Base-by-base conservation (phyloP, 2,113 vertebrate species). In the Phalacrocorax aristotelis region DNA sequence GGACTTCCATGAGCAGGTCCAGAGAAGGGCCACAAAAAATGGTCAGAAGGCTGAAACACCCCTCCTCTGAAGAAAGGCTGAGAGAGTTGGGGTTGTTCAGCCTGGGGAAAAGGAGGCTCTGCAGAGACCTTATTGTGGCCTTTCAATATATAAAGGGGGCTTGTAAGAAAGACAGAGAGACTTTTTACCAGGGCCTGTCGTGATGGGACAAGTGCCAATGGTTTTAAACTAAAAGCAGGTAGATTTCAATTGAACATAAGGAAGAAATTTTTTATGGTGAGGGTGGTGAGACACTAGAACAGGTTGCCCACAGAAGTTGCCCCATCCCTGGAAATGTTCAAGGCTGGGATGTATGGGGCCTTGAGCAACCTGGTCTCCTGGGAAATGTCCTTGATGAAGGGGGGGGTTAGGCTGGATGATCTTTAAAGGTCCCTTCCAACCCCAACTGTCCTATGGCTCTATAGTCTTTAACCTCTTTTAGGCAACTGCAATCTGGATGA, bases 401-500 rank as follows among this genome's bases (percentile, higher is more conserved):
- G 20, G 13, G 12, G 5, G 2, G 6, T 11, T 49, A 18, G 36
- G 44, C 15, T 23, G 36, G 21, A 20, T 32, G 7, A 13, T 57
- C 77, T 78, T 78, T 34, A 30, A 57, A 54, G 34, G 29, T 52
- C 20, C 11, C 34, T 80, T 26, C 13, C 0, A 1, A 40, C 19
- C 49, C 27, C 8, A 52, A 8, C 19, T 6, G 23, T 44, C 25
- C n/a, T 29, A 25, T 29, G 30, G 3, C 10, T 58, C 36, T 13
- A 6, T 1, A n/a, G 42, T 21, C 38, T 78, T 36, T n/a, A 51
- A 62, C 14, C 22, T 87, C 54, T 72, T 26, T 13, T 20, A 61
- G 58, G 42, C 48, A 61, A 38, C 30, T 4, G 1, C 58, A 44
- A 11, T 38, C 30, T 0, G 0, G 25, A 36, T 11, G 51, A 72